Evolutionary conservation across 2,888 invertebrate species (phyloP).

Genomic region (Cryptops parisi): DNA sequence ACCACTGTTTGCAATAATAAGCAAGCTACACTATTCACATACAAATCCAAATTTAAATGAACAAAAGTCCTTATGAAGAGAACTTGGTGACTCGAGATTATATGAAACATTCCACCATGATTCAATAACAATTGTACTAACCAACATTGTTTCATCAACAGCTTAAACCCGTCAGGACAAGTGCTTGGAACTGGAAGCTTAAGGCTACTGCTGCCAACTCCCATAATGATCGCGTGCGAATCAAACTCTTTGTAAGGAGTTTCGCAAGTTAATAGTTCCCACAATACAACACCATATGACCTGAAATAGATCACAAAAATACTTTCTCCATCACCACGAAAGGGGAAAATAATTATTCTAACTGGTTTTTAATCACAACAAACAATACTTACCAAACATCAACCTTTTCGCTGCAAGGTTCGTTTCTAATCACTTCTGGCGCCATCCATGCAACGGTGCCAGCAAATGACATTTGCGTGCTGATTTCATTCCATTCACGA

Average conservation of each 20-base stretch:
- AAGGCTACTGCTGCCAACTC: constrained; percentile 87
- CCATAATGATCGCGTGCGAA: constrained; percentile 94
- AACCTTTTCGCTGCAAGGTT: constrained; percentile 92
- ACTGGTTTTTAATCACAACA: too few species aligned
- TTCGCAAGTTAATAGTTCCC: constrained; percentile 93
- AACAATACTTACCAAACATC: constrained; percentile 74
- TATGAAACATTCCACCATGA: too few species aligned
- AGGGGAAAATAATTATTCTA: too few species aligned
- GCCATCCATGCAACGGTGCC: constrained; percentile 99
- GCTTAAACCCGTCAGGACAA: constrained; percentile 71
- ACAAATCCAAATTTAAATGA: background rate
- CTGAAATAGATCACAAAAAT: too few species aligned
- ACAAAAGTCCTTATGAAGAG: background rate
- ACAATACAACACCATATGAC: constrained; percentile 92
- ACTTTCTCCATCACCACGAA: too few species aligned
- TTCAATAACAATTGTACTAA: constrained; percentile 23
- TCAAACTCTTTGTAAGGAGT: constrained; percentile 88
- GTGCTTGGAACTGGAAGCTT: constrained; percentile 79
- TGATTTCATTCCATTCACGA: constrained; percentile 84
- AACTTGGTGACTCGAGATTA: too few species aligned
- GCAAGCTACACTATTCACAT: background rate
- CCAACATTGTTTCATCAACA: constrained; percentile 86
- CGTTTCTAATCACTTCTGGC: constrained; percentile 92
- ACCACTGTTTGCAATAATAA: background rate
- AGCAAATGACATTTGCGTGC: constrained; percentile 94